Evolutionary conservation across 2,113 vertebrate genomes (phyloP).

Genomic region (Cryptomyrus ogoouensis): DNA sequence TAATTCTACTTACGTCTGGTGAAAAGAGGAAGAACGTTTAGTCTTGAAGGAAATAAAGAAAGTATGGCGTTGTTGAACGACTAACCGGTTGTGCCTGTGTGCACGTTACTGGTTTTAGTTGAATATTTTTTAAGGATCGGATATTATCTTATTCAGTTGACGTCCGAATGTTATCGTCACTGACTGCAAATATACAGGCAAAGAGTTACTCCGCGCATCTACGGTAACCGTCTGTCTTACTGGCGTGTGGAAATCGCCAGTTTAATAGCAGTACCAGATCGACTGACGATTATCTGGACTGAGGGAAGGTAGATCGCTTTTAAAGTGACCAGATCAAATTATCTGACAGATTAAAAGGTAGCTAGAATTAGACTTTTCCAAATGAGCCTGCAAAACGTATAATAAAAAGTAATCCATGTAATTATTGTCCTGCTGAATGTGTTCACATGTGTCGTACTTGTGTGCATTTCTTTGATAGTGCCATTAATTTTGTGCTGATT

Average conservation of each 20-base stretch:
- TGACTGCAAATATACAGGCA: neutral
- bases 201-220: neutral
- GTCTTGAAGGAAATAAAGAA: neutral
- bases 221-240: neutral
- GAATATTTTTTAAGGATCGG: neutral
- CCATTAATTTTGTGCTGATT: neutral
- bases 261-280: neutral
- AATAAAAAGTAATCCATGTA: neutral
- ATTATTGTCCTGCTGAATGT: neutral
- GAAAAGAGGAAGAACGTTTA: neutral
- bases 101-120: neutral
- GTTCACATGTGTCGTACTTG: neutral
- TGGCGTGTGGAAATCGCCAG: neutral
- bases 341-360: neutral
- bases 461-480: neutral
- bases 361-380: neutral
- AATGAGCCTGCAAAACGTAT: neutral
- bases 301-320: neutral
- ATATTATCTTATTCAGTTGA: neutral
- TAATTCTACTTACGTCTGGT: neutral
- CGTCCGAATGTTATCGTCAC: neutral
- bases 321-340: neutral
- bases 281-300: neutral
- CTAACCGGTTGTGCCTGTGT: neutral
- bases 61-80: neutral